Base-by-base conservation (phyloP, 1,140 invertebrate genomes). In the Limonius californicus region DNA sequence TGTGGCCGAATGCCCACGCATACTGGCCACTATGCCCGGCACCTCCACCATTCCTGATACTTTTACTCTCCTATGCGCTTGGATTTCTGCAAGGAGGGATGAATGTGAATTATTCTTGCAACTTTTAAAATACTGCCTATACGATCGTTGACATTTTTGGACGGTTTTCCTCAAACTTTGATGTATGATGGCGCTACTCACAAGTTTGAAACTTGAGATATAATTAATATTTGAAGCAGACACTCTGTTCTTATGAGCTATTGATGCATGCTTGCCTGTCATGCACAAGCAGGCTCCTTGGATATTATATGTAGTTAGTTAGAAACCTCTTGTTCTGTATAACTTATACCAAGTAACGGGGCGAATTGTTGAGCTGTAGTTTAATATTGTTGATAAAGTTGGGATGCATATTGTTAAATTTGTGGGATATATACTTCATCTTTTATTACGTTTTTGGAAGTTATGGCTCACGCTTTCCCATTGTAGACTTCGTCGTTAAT, bases 1-100 rank as follows among this genome's bases (percentile, higher is more conserved):
- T 75, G 74, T 75, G 74, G 74, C 71, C 69, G 71, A 72, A 70
- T 72, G 70, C 69, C 70, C 70, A 74, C 72, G 73, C 73, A 72
- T 67, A 69, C 70, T 72, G 68, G 61, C 54, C 61, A 63, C 18
- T 42, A 30, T 50, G 19, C 23, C 43, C 61, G 56, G 35, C 16
- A 39, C 35, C 35, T 57, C 56, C 45, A 50, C 45, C 45, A 50
- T 50, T 50, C 9, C 45, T 50, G 20, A 50, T 50, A 18, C 45
- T 50, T 50, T 39, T 9, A 9, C 23, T 27, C 23, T 27, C 9
- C 23, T 9, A 27, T 27, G 23, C 23, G 23, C 23, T 27, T 27
- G 23, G 9, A 4, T 27, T 9, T 9, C 23, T 27, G 3, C 9
- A 27, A 27, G 9, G 3, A 27, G 9, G 23, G 23, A 27, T 27